phyloP scores from a whole-genome alignment of 2,888 invertebrate species.

The Caenorhabditis becei region DNA sequence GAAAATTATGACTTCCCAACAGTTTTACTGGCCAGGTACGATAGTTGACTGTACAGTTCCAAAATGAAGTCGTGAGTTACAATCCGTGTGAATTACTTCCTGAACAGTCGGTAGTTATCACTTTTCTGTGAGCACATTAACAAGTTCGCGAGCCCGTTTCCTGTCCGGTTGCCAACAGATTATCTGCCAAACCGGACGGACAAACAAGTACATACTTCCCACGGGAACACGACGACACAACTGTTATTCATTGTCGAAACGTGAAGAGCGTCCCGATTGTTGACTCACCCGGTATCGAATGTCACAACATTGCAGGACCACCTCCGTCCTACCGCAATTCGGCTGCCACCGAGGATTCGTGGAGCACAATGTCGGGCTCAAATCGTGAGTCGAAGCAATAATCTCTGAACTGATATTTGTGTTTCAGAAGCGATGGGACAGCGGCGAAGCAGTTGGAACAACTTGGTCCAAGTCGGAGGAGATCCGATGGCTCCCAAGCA shows the following conservation, averaged over 20 bases:
- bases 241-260: slow-evolving; percentile 14
- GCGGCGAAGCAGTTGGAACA: slow-evolving; percentile 74
- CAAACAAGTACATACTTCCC: slow-evolving; percentile 16
- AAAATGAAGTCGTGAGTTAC: too few species aligned
- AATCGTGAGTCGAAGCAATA: slow-evolving; percentile 45
- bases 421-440: slow-evolving; percentile 61
- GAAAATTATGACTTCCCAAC: not conserved
- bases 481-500: slow-evolving; percentile 45
- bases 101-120: too few species aligned
- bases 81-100: too few species aligned
- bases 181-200: slow-evolving; percentile 12
- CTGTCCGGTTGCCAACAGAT: slow-evolving; percentile 3
- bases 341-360: slow-evolving; percentile 69
- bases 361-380: slow-evolving; percentile 66
- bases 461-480: slow-evolving; percentile 65
- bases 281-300: slow-evolving; percentile 37
- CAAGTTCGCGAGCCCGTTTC: not conserved
- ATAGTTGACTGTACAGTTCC: too few species aligned
- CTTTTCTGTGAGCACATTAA: not conserved
- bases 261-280: slow-evolving; percentile 34
- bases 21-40: not conserved
- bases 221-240: not conserved
- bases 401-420: not conserved
- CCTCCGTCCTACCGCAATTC: slow-evolving; percentile 69
- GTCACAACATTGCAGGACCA: slow-evolving; percentile 61